Evolutionary conservation across 2,113 vertebrate species (phyloP).

Genomic region (Leucosticte australis): DNA sequence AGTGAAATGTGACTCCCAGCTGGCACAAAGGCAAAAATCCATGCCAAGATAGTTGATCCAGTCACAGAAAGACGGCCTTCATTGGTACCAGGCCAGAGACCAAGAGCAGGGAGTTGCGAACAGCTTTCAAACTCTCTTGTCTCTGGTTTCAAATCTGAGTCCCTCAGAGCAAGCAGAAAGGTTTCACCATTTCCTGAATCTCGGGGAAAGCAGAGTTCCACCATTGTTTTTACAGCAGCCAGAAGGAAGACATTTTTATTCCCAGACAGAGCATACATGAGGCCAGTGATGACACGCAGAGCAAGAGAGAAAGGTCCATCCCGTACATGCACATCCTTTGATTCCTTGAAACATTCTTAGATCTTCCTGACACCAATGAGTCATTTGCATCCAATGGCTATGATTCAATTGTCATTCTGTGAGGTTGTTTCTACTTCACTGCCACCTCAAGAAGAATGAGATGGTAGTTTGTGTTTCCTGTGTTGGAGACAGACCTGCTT

Average conservation of each 20-base stretch:
- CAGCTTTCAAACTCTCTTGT: conserved; percentile 5
- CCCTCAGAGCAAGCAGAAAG: not conserved
- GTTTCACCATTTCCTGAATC: not conserved
- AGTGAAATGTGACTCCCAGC: conserved; percentile 32
- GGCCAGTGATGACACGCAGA: not conserved
- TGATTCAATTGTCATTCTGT: not conserved
- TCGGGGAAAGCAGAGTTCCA: not conserved
- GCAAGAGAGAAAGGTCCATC: not conserved
- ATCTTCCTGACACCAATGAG: not conserved
- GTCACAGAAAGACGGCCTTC: not conserved
- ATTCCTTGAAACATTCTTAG: not conserved
- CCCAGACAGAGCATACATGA: not conserved
- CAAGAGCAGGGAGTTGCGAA: not conserved
- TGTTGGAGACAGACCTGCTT: not conserved
- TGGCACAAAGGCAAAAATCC: not conserved
- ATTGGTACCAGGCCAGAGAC: not conserved
- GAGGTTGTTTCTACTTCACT: not conserved
- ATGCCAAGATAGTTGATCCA: conserved; percentile 49
- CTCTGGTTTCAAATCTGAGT: not conserved
- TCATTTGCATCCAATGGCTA: not conserved
- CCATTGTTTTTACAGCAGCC: not conserved
- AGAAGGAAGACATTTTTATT: not conserved
- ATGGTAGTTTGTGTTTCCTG: not conserved
- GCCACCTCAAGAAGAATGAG: not conserved
- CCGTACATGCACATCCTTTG: not conserved